Conservation (phyloP, 2,797 vertebrate genomes). For the Adelosebastes latens region DNA sequence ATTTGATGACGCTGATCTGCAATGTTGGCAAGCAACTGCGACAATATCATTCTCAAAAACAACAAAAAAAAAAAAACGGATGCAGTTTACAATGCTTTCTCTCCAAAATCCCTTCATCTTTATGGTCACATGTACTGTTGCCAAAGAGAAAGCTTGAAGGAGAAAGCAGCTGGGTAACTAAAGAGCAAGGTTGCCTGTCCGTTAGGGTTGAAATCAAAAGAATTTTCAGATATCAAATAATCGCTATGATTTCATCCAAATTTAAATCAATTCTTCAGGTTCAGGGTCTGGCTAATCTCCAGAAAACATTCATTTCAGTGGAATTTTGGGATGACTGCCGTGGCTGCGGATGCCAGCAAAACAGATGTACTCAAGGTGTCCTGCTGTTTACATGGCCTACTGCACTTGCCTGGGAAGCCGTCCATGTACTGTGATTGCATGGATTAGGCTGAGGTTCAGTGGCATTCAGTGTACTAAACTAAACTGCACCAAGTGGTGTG, state of each 20-base stretch:
- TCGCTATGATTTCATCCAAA: background rate
- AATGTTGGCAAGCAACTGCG: constrained; percentile 57
- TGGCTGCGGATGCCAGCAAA: constrained; percentile 6
- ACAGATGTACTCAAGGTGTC: constrained; percentile 50
- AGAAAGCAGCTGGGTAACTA: constrained; percentile 23
- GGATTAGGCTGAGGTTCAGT: constrained; percentile 31
- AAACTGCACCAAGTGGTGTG: constrained; percentile 16
- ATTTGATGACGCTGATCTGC: constrained; percentile 72
- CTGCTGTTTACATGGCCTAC: constrained; percentile 52
- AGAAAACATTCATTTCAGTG: constrained; percentile 11
- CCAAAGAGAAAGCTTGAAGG: constrained; percentile 5
- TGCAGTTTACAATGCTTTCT: constrained; percentile 16
- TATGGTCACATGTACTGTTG: background rate
- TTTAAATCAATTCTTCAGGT: background rate
- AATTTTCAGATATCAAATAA: background rate
- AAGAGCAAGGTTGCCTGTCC: background rate
- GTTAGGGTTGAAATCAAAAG: background rate
- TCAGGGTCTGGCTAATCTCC: background rate
- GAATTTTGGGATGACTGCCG: constrained; percentile 12
- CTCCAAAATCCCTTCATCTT: constrained; percentile 37
- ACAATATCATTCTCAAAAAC: constrained; percentile 59
- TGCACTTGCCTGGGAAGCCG: constrained; percentile 46
- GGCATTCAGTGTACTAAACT: constrained; percentile 14
- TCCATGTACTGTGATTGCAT: constrained; percentile 33
- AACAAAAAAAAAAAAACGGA: constrained; percentile 39